Evolutionary conservation across 2,888 invertebrate genomes (phyloP).

Genomic region (Sycophila texana): DNA sequence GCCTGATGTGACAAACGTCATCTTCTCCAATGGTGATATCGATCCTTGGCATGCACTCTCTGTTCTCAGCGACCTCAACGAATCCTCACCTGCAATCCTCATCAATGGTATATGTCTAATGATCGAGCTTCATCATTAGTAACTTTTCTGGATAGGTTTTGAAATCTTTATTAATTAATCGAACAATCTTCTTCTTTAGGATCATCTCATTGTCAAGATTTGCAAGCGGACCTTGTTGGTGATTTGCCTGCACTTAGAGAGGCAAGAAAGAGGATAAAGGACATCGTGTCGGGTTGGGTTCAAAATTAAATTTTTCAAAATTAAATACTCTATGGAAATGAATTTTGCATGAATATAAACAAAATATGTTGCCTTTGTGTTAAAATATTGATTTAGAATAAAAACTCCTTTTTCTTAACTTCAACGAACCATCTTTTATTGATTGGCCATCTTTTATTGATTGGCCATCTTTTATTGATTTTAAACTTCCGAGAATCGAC

Average conservation of each 20-base stretch:
- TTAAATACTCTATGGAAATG: too few species aligned
- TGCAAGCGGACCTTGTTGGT: conserved; percentile 52
- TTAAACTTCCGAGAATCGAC: too few species aligned
- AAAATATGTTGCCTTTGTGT: too few species aligned
- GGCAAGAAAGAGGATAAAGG: conserved; percentile 60
- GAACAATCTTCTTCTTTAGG: conserved; percentile 55
- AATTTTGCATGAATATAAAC: too few species aligned
- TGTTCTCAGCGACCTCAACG: conserved; percentile 74
- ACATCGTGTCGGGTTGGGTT: conserved; percentile 61
- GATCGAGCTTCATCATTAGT: too few species aligned
- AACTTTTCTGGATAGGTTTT: too few species aligned
- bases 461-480: too few species aligned
- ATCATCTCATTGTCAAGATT: conserved; percentile 65
- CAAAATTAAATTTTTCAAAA: neutral
- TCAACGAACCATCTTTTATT: too few species aligned
- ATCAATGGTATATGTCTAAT: conserved; percentile 66
- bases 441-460: too few species aligned
- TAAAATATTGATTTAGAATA: too few species aligned
- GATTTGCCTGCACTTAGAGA: conserved; percentile 59
- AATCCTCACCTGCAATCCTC: conserved; percentile 65
- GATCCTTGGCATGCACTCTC: conserved; percentile 80
- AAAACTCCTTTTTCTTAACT: too few species aligned
- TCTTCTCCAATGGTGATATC: conserved; percentile 79
- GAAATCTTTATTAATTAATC: too few species aligned
- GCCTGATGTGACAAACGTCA: conserved; percentile 78